Evolutionary conservation across 2,113 vertebrate genomes (phyloP), one percentile per base, ranked within the genome.

Genomic region (Notechis scutatus): DNA sequence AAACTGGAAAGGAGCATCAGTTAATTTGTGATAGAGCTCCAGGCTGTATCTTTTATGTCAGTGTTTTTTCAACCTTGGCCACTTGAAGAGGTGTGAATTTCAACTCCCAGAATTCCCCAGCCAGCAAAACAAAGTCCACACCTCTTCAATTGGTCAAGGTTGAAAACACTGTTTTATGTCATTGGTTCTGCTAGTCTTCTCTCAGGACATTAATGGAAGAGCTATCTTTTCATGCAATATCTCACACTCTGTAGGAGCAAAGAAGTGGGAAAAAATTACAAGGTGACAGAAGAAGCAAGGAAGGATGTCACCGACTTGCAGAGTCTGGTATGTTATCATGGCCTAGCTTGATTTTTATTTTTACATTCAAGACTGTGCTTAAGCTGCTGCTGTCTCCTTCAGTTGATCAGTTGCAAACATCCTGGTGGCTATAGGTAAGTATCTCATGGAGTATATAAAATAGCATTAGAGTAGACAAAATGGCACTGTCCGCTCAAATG

Each of bases 241-340:
- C 56, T 93, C 14, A 29, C 24, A 90, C 29, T 90, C 23, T 64
- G 0, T 61, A 93, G 92, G 92, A 85, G 8, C 14, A 64, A 90
- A 54, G 81, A 34, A 21, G 15, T 55, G 15, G 89, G 42, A 0
- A 0, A 12, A 0, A 6, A 3, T 0, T 1, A 93, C 9, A 64
- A 55, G 39, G 7, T 20, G 20, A 57, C 10, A 3, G 59, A 91
- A 57, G 90, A 93, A 21, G 89, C 56, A 26, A 26, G 39, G 21
- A 87, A 0, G 26, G 56, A 56, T 42, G 0, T 0, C 0, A 1
- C 89, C 1, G 85, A 56, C 0, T 0, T 87, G 0, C 0, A 91
- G 61, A 94, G 85, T 87, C 54, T 42, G 14, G 97, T 97, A 94
- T 91, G 95, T 11, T 55, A 74, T 47, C 8, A 23, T 11, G 74